Evolutionary conservation across 2,113 vertebrate genomes (phyloP).

Genomic region (Petromus typicus): DNA sequence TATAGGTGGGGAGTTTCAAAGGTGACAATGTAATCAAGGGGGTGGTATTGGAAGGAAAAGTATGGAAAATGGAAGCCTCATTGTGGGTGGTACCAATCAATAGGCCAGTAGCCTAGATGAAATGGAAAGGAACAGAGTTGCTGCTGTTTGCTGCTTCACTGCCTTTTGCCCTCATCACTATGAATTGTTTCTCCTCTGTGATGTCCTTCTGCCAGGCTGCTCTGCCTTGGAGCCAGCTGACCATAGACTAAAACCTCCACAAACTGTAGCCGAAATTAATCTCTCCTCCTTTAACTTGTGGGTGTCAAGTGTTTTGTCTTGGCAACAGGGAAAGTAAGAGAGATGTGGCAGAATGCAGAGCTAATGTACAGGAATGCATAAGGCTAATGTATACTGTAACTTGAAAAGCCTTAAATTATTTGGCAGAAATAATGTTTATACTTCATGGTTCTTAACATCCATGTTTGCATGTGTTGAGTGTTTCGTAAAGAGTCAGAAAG

Average conservation of each 20-base stretch:
- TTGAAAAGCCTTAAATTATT: constrained; percentile 19
- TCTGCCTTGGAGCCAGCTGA: neutral
- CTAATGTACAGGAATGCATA: neutral
- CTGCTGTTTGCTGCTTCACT: neutral
- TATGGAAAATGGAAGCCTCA: neutral
- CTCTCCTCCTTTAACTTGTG: neutral
- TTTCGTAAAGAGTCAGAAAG: neutral
- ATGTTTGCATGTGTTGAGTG: neutral
- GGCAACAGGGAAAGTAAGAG: neutral
- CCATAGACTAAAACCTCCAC: neutral
- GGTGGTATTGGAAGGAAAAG: neutral
- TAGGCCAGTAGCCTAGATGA: neutral
- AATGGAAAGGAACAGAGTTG: neutral
- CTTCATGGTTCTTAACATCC: neutral
- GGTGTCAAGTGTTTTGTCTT: neutral
- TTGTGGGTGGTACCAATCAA: neutral
- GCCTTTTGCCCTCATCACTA: neutral
- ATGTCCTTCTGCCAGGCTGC: neutral
- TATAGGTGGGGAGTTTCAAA: neutral
- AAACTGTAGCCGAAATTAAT: neutral
- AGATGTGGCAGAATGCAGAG: neutral
- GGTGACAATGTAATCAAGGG: neutral
- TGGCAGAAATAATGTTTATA: constrained; percentile 30
- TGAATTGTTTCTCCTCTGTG: neutral
- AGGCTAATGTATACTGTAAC: neutral